These are phyloP conservation scores for Bradynema listronoti DNA, from an alignment of 1,140 invertebrate genomes.

Conservation along the genomic window DNA sequence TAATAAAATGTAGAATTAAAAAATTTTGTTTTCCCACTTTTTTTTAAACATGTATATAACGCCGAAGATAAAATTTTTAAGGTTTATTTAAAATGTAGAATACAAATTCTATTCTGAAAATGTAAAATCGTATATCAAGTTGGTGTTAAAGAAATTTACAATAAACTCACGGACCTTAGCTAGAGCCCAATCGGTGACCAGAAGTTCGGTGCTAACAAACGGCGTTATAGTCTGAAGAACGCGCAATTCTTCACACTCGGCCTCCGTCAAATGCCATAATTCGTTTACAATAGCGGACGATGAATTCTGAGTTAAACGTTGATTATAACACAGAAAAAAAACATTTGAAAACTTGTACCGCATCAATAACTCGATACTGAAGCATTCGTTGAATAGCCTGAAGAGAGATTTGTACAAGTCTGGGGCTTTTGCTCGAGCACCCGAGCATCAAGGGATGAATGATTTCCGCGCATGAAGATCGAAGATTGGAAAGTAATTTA, in stretches of 20 bases:
- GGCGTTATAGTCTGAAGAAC: constrained; percentile 89
- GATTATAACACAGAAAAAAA: constrained; percentile 8
- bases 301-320: constrained; percentile 62
- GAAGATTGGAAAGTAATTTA: constrained; percentile 61
- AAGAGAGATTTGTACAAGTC: constrained; percentile 86
- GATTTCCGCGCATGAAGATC: constrained; percentile 67
- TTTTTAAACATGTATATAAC: no score
- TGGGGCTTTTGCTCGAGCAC: constrained; percentile 92
- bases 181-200: constrained; percentile 84
- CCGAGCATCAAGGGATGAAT: constrained; percentile 93
- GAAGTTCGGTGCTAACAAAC: constrained; percentile 80
- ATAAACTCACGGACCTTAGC: constrained; percentile 69
- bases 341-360: constrained; percentile 52
- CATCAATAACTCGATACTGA: constrained; percentile 63
- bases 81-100: no score
- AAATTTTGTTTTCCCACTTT: no score
- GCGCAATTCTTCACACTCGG: constrained; percentile 85
- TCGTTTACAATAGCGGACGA: constrained; percentile 84
- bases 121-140: no score
- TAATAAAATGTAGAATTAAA: no score
- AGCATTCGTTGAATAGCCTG: constrained; percentile 71
- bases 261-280: constrained; percentile 84
- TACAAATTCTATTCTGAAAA: no score
- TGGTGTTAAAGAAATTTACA: no score
- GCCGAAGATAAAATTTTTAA: no score